phyloP scores from a whole-genome alignment of 2,888 invertebrate species.

The Ecliptopera silaceata region DNA sequence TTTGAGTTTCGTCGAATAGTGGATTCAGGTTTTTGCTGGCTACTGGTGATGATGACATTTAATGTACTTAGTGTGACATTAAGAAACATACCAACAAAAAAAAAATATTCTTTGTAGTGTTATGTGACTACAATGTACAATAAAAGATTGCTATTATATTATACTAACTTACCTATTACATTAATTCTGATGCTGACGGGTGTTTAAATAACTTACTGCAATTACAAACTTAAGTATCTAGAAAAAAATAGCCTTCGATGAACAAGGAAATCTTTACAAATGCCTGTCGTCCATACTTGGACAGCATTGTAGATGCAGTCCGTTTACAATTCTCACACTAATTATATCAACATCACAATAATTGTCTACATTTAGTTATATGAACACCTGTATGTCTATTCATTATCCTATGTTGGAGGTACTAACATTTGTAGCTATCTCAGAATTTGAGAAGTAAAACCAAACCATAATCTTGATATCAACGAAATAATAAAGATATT shows the following conservation, averaged over 20 bases:
- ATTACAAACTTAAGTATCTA: conserved; percentile 30
- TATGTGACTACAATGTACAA: too few relatives aligned
- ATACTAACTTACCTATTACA: too few relatives aligned
- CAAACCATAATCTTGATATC: too few relatives aligned
- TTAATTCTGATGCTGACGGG: background rate
- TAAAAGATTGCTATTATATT: background rate
- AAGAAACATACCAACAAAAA: too few relatives aligned
- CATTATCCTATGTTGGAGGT: background rate
- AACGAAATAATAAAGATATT: too few relatives aligned
- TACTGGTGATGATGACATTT: too few relatives aligned
- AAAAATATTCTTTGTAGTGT: too few relatives aligned
- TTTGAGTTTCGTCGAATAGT: too few relatives aligned
- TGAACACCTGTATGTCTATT: background rate
- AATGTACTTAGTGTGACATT: too few relatives aligned
- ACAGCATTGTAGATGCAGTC: conserved; percentile 49
- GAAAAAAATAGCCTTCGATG: conserved; percentile 41
- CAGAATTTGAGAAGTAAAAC: too few relatives aligned
- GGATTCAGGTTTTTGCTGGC: too few relatives aligned
- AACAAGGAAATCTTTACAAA: conserved; percentile 53
- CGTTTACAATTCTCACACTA: conserved; percentile 71
- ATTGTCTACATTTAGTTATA: conserved; percentile 2
- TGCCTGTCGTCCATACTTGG: conserved; percentile 53
- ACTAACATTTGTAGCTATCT: too few relatives aligned
- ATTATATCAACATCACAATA: conserved; percentile 60
- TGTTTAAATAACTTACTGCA: conserved; percentile 6